These are phyloP conservation scores for Erebia epiphron DNA, from an alignment of 2,888 invertebrate genomes.

Conservation along the genomic window DNA sequence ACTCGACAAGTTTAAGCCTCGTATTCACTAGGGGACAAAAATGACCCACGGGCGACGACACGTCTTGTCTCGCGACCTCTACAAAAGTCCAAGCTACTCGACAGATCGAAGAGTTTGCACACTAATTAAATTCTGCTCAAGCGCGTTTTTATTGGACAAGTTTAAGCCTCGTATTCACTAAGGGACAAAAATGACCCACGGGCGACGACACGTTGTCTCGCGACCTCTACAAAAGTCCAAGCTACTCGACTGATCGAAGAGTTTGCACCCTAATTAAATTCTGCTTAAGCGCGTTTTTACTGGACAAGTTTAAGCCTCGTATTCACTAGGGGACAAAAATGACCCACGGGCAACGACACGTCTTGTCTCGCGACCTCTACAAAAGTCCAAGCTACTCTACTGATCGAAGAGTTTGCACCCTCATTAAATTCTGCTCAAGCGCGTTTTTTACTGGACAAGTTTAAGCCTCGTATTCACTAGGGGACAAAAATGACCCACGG, in stretches of 20 bases:
- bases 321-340: no score
- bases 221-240: constrained; percentile 16
- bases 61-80: background rate
- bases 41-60: no score
- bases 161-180: no score
- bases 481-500: no score
- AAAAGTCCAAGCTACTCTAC: constrained; percentile 12
- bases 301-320: background rate
- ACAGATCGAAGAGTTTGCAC: constrained; percentile 14
- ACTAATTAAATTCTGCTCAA: constrained; percentile 13
- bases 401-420: constrained; percentile 13
- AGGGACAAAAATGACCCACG: no score
- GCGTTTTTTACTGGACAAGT: background rate
- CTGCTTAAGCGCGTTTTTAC: background rate
- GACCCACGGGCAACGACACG: no score
- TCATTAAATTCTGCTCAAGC: constrained; percentile 13
- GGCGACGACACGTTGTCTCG: no score
- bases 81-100: constrained; percentile 14
- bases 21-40: no score
- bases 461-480: no score
- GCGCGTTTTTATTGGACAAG: background rate
- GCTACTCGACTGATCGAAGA: constrained; percentile 15
- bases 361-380: background rate
- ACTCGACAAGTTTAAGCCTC: background rate
- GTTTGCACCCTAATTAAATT: constrained; percentile 15